Evolutionary conservation across 1,140 invertebrate genomes (phyloP).

Genomic region (Gryllus bimaculatus): DNA sequence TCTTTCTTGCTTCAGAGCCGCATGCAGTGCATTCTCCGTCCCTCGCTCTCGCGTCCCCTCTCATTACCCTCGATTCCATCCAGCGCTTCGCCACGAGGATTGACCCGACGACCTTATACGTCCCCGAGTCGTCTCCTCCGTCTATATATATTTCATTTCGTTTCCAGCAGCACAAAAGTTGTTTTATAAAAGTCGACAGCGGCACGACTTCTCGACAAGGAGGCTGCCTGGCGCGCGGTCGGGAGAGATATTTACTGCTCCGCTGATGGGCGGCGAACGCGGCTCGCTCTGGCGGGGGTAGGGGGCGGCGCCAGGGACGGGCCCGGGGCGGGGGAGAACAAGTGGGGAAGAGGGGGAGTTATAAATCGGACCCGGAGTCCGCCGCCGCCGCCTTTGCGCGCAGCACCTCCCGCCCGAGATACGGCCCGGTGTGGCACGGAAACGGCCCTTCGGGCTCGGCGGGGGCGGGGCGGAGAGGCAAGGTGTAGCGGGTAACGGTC

Average conservation of each 20-base stretch:
- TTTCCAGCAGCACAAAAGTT: neutral
- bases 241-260: neutral
- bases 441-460: neutral
- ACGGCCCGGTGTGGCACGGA: neutral
- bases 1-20: too few relatives aligned
- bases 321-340: neutral
- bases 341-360: neutral
- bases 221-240: neutral
- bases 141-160: neutral
- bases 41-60: too few relatives aligned
- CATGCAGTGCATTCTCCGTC: too few relatives aligned
- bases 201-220: neutral
- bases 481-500: too few relatives aligned
- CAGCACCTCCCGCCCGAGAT: neutral
- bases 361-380: neutral
- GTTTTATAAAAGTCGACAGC: neutral
- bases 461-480: too few relatives aligned
- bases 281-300: neutral
- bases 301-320: too few relatives aligned
- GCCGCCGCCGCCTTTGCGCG: too few relatives aligned
- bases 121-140: neutral
- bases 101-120: too few relatives aligned
- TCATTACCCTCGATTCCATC: too few relatives aligned
- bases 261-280: neutral
- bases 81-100: too few relatives aligned